Base-by-base conservation (phyloP, 1,140 invertebrate genomes). In the Ptiloglossa arizonensis region DNA sequence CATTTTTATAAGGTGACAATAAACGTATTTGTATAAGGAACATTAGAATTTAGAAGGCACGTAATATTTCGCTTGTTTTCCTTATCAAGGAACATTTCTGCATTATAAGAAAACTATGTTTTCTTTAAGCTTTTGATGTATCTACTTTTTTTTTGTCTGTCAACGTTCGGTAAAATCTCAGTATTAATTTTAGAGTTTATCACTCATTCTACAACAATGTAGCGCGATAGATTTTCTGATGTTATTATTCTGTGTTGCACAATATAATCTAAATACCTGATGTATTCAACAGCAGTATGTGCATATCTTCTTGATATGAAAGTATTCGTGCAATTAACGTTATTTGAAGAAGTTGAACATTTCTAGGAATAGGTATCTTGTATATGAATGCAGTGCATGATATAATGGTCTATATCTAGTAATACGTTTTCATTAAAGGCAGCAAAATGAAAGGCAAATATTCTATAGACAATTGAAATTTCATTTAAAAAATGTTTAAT, bases 21-120 rank as follows among this genome's bases (percentile, higher is more conserved):
- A 62, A 72, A 69, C 19, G 38, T 56, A 59, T 57, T 50, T 66
- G 38, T 64, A 44, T 50, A 72, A 87, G 74, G 81, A 87, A 87
- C 72, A 81, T 80, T 80, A 72, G 59, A 71, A 82, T 70, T 85
- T 82, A 80, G 71, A 89, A 89, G 88, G 88, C 88, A 89, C 88
- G 73, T 62, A 27, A 79, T 79, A 56, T 79, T 76, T 76, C 60
- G 82, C 75, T 69, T 72, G 67, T 62, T 73, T 73, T 80, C 62
- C 50, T 80, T 35, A 72, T 73, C 79, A 46, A 85, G 71, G 72
- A 84, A 84, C 67, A 69, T 78, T 24, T 77, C 67, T 67, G 44
- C 24, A n/a, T 35, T 17, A 24, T 50, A 50, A 19, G 13, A 57
- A 69, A 48, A 70, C 56, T 22, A 62, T 2, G 22, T 62, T 41